phyloP scores from a whole-genome alignment of 2,888 invertebrate species.

The Neoaliturus tenellus region DNA sequence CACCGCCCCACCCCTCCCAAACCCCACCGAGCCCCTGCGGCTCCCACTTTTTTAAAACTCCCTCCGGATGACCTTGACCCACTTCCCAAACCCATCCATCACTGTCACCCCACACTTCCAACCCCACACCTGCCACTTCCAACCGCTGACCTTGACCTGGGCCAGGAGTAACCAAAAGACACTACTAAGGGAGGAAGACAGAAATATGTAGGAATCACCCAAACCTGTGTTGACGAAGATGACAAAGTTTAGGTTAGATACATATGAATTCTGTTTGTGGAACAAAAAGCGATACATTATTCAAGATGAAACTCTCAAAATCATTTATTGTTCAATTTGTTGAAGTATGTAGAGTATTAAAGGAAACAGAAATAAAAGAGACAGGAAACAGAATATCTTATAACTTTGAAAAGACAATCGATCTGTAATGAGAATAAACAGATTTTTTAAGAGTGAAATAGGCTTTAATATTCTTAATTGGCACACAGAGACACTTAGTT shows the following conservation, averaged over 20 bases:
- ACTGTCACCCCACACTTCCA: too few species aligned
- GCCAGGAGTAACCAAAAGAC: too few species aligned
- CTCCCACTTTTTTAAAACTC: too few species aligned
- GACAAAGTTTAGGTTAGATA: conserved; percentile 46
- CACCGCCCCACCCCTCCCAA: too few species aligned
- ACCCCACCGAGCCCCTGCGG: too few species aligned
- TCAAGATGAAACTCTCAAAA: conserved; percentile 38
- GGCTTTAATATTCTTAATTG: conserved; percentile 21
- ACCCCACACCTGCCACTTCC: too few species aligned
- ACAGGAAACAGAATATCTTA: conserved; percentile 47
- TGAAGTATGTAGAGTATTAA: conserved; percentile 46
- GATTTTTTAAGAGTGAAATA: conserved; percentile 41
- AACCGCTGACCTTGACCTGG: too few species aligned
- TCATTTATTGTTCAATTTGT: conserved; percentile 42
- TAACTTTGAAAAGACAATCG: conserved; percentile 50
- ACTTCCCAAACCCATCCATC: too few species aligned
- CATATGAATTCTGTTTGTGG: conserved; percentile 45
- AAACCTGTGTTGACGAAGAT: conserved; percentile 48
- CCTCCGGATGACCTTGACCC: too few species aligned
- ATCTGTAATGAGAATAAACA: conserved; percentile 38
- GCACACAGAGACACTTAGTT: conserved; percentile 35
- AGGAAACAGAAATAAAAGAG: conserved; percentile 43
- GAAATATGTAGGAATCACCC: conserved; percentile 42
- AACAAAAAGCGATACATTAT: conserved; percentile 34
- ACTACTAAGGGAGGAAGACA: conserved; percentile 44